Conservation (phyloP, 1,140 invertebrate genomes). For the Neelides sp. region DNA sequence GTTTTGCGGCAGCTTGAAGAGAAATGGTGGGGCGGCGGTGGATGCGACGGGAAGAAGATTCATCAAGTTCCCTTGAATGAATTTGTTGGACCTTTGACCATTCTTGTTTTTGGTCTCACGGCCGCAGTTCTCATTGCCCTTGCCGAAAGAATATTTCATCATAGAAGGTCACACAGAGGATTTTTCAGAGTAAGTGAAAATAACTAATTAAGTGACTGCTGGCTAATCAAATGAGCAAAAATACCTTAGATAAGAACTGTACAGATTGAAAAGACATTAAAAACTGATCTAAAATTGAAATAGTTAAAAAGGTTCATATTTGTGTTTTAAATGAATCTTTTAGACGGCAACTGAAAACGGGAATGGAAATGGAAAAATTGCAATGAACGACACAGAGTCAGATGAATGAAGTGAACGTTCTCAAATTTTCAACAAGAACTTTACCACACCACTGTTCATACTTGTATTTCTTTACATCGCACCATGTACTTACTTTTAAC, state of each 20-base stretch:
- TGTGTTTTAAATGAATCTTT: background rate
- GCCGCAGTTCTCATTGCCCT: constrained; percentile 27
- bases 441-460: background rate
- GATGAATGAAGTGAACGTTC: constrained; percentile 10
- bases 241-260: background rate
- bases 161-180: constrained; percentile 28
- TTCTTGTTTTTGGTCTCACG: constrained; percentile 26
- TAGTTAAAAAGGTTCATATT: background rate
- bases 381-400: constrained; percentile 28
- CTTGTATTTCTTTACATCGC: too few relatives aligned
- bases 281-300: background rate
- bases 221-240: too few relatives aligned
- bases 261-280: background rate
- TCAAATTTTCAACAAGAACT: background rate
- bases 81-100: constrained; percentile 26
- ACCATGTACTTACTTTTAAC: background rate
- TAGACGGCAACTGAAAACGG: constrained; percentile 23
- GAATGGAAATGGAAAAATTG: constrained; percentile 26
- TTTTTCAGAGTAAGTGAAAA: constrained; percentile 27
- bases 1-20: constrained; percentile 24
- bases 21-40: constrained; percentile 25
- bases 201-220: too few relatives aligned
- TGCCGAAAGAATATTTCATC: constrained; percentile 25
- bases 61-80: constrained; percentile 24
- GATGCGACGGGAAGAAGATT: too few relatives aligned